A percentile compares a stretch with the other conserved stretches of the same genome.
Evolutionary conservation across 2,888 invertebrate species (phyloP).

Genomic region (Sepiola atlantica): DNA sequence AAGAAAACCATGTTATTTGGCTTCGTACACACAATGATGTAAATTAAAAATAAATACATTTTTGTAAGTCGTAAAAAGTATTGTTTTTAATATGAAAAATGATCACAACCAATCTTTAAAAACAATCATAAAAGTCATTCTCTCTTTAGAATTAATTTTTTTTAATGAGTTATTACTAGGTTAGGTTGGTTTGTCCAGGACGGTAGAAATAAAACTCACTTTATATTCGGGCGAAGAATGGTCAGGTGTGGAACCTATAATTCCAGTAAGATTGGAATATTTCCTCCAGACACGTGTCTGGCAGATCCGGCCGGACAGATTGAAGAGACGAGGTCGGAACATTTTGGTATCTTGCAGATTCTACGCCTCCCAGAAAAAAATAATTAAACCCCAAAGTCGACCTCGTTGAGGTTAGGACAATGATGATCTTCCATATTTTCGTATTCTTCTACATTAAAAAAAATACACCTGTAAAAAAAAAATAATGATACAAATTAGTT

Average conservation of each 20-base stretch:
- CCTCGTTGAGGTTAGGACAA: neutral
- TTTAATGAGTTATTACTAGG: neutral
- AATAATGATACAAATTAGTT: neutral
- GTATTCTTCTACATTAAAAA: neutral
- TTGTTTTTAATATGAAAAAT: neutral
- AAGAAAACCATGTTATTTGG: too few relatives aligned
- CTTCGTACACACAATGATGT: too few relatives aligned
- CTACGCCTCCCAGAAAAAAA: neutral
- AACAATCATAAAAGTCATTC: neutral
- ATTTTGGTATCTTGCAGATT: neutral
- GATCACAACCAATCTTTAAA: neutral
- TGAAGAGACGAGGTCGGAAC: slow-evolving; percentile 24
- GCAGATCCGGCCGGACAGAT: neutral
- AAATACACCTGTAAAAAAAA: neutral
- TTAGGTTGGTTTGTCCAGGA: neutral
- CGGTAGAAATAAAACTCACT: slow-evolving; percentile 55
- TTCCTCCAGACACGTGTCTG: slow-evolving; percentile 53
- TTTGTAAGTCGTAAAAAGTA: neutral
- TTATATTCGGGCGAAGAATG: slow-evolving; percentile 66
- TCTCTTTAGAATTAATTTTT: neutral
- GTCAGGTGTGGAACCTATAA: slow-evolving; percentile 67
- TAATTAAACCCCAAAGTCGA: neutral
- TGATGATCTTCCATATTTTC: neutral
- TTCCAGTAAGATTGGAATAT: slow-evolving; percentile 64
- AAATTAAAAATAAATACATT: too few relatives aligned